Base-by-base conservation (phyloP, 1,140 invertebrate genomes). In the Ctenoplectra terminalis region DNA sequence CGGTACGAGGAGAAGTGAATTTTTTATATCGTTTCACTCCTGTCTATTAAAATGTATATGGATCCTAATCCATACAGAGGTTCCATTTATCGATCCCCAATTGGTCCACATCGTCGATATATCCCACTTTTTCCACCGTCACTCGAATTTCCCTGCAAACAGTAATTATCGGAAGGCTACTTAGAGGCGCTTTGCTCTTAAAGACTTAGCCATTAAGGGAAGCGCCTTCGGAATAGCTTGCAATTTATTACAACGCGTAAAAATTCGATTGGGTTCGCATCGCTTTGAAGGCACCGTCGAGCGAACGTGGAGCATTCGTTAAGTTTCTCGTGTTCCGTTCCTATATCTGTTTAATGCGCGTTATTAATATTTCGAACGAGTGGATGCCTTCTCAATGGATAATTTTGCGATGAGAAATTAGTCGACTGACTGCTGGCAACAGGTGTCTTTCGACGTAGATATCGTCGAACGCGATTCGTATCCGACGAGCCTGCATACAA, bases 31-130 rank as follows among this genome's bases (percentile, higher is more conserved):
- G 20, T 23, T 67, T 40, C 54, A 23, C 63, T 61, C 43, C 7
- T 76, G 66, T 80, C 78, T 82, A 85, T 89, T 85, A 85, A 87
- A 88, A 88, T 86, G 74, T 88, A 86, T n/a, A n/a, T n/a, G n/a
- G 87, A 88, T 87, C 71, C 60, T 52, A 34, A 64, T 82, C 31
- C 80, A 67, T 60, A 81, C 70, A 46, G 15, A 26, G 61, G n/a
- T n/a, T n/a, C n/a, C n/a, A n/a, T n/a, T n/a, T n/a, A n/a, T n/a
- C 8, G 46, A 61, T 4, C 34, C n/a, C n/a, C 3, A 43, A 20
- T 70, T 9, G 26, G 20, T 66, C 26, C 15, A 26, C 48, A 56
- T 37, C 29, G 5, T 82, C 29, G 48, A 6, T 63, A 37, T 17
- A 31, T 69, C 48, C 31, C 26, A 34, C 50, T 60, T 66, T 71